phyloP scores from a whole-genome alignment of 2,888 invertebrate genomes.

The Monochamus alternatus region DNA sequence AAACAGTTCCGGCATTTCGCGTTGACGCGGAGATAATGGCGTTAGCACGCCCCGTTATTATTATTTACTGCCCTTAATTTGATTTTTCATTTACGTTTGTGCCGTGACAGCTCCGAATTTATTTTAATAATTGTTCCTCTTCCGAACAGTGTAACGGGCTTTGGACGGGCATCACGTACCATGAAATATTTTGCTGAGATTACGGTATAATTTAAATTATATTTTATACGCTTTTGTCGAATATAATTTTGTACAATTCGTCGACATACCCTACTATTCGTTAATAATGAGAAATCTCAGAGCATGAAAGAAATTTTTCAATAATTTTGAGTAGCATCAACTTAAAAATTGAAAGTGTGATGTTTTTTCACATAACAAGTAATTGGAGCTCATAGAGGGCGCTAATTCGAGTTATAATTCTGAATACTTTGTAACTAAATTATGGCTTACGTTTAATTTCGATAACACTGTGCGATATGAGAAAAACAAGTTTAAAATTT shows the following conservation, averaged over 20 bases:
- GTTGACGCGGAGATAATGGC: slow-evolving; percentile 6
- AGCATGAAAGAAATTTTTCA: no score
- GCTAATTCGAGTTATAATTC: no score
- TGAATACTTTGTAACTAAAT: no score
- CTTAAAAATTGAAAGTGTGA: no score
- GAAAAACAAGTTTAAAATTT: no score
- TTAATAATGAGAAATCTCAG: no score
- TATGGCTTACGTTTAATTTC: no score
- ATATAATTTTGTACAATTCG: not conserved
- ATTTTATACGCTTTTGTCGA: not conserved
- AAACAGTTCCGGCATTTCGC: not conserved
- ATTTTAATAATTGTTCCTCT: slow-evolving; percentile 16
- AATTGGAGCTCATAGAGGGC: no score
- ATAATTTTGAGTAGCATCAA: no score
- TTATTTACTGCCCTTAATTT: slow-evolving; percentile 16
- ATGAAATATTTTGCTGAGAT: slow-evolving; percentile 16
- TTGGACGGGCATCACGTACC: not conserved
- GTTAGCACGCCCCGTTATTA: not conserved
- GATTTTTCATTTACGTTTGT: slow-evolving; percentile 8
- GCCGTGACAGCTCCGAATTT: not conserved
- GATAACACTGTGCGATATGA: no score
- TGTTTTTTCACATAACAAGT: no score
- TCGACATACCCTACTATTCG: no score
- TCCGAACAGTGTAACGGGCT: not conserved
- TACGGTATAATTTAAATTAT: slow-evolving; percentile 15